Base-by-base conservation (phyloP, 2,113 vertebrate species). In the Colinus virginianus region DNA sequence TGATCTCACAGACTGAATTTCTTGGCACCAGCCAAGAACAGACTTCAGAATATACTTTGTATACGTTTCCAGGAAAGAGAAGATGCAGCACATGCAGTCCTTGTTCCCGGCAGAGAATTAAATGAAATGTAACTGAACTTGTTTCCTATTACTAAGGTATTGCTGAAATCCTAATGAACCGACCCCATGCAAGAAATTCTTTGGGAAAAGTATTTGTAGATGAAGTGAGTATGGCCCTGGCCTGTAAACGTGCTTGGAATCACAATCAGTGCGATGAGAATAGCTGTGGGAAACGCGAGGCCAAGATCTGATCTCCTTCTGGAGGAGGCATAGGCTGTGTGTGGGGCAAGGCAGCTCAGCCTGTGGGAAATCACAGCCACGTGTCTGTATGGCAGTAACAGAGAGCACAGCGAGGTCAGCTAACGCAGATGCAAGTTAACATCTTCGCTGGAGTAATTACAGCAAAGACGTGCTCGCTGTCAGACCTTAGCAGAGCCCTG, bases 81-180 rank as follows among this genome's bases (percentile, higher is more conserved):
- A 92, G 81, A 69, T 85, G 55, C 67, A 93, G 75, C 87, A 82
- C 20, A 77, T 13, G 70, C 80, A 92, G 76, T 55, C 75, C 68
- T 75, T 90, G 84, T 86, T 91, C 87, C 85, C 90, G 78, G 81
- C 91, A 96, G 61, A 94, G 63, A 90, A 83, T 67, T 80, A 95
- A 94, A 88, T 59, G 66, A 95, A 92, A 22, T 78, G 7, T 96
- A 95, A 96, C 93, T 95, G 87, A 95, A 95, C 91, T 84, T 88
- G 72, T 95, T 78, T 97, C 72, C 91, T 95, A 56, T 90, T 88
- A 90, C 80, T 94, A 96, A 98, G 98, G 98, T 89, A 97, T 98
- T 96, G 97, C 97, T 67, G 99, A 99, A 96, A 98, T 99, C 96
- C 59, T 98, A 94, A 98, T 99, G 99, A 98, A 98, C 94, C 98